These are phyloP conservation scores for Melolontha melolontha DNA, from an alignment of 2,888 invertebrate species.

Conservation along the genomic window DNA sequence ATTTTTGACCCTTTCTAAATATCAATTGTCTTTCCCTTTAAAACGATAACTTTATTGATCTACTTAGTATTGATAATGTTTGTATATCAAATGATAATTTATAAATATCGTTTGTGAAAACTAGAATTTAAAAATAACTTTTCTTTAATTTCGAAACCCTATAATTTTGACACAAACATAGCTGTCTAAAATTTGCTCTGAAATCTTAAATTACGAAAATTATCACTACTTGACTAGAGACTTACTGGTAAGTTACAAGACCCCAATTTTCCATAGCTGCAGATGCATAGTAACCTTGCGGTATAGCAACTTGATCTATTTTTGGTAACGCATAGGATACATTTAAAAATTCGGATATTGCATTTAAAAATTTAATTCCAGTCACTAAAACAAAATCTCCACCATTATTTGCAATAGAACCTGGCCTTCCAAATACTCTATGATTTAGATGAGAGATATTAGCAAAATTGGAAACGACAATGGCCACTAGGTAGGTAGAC, in stretches of 20 bases:
- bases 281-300: slow-evolving; percentile 77
- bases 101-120: too few relatives aligned
- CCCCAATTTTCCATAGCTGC: slow-evolving; percentile 98
- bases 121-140: too few relatives aligned
- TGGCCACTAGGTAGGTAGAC: too few relatives aligned
- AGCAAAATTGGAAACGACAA: too few relatives aligned
- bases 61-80: slow-evolving; percentile 26
- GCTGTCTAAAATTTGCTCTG: too few relatives aligned
- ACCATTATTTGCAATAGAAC: slow-evolving; percentile 53
- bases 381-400: slow-evolving; percentile 63
- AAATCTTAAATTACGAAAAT: too few relatives aligned
- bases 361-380: slow-evolving; percentile 64
- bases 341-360: slow-evolving; percentile 71
- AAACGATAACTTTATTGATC: neutral
- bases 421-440: slow-evolving; percentile 53
- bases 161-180: too few relatives aligned
- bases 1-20: too few relatives aligned
- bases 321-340: slow-evolving; percentile 70
- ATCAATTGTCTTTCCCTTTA: too few relatives aligned
- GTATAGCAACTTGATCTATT: slow-evolving; percentile 84
- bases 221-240: too few relatives aligned
- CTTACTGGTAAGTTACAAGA: slow-evolving; percentile 75
- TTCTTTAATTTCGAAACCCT: too few relatives aligned
- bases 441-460: slow-evolving; percentile 47
- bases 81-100: too few relatives aligned